Evolutionary conservation across 2,888 invertebrate genomes (phyloP), one percentile per base, ranked within the genome.

Genomic region (Amphiduros pacificus): DNA sequence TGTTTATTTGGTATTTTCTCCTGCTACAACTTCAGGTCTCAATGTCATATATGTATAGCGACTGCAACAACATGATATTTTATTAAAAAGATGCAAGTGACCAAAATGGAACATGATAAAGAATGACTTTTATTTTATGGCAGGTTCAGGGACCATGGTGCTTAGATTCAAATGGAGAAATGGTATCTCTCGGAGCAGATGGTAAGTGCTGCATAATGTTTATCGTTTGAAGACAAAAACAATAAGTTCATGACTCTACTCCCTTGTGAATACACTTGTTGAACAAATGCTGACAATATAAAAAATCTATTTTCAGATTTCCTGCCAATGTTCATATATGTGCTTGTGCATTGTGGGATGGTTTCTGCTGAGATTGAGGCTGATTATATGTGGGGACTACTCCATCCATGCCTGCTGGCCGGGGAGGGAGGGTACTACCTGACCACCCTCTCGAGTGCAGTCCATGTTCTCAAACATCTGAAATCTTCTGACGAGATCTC

Each of bases 391-490:
- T 94, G 94, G 86, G 94, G 86, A 27, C 85, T 98, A 41, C 85
- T 97, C 36, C 96, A 96, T 63, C 93, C 93, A 1, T 93, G 94
- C 0, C 84, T 96, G 56, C 85, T 94, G 54, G 91, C 91, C 0
- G 95, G 95, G 2, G 95, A 96, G 80, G 94, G 94, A 0, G 94
- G 94, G 3, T 97, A 96, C 83, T 96, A 96, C 81, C 87, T 97
- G 63, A 94, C 96, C 0, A 92, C 94, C 0, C 86, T 97, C 57
- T 94, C 94, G 78, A 93, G 94, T 59, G 96, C 96, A 24, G 93
- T 96, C 0, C 91, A 93, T 56, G 91, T 93, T 63, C 85, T 94
- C 74, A 93, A 93, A 84, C 89, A 89, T 74, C 84, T 89, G 27
- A 77, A 78, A 52, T 67, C 72, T 6, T n/a, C 14, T 53, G 32